Evolutionary conservation across 2,888 invertebrate genomes (phyloP).

Genomic region (Drosophila barbarae): DNA sequence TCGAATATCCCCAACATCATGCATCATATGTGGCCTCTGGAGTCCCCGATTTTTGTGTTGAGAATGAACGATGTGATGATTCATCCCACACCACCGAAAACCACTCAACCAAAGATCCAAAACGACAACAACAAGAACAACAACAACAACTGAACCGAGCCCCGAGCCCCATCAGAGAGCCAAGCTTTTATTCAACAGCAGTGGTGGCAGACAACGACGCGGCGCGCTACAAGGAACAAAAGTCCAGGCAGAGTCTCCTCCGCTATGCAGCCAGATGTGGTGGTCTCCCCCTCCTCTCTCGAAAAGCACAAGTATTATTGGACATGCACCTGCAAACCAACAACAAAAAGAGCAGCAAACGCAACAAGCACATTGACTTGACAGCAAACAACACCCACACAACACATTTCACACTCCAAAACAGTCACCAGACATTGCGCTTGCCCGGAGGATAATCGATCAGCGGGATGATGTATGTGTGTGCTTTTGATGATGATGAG

Average conservation of each 20-base stretch:
- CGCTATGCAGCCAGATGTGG: constrained; percentile 9
- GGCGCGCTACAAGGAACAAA: constrained; percentile 26
- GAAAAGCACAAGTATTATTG: constrained; percentile 23
- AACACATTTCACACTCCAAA: constrained; percentile 42
- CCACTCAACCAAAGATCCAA: constrained; percentile 36
- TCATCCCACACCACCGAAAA: constrained; percentile 33
- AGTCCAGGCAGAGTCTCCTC: constrained; percentile 21
- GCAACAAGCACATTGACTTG: constrained; percentile 23
- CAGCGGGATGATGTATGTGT: constrained; percentile 23
- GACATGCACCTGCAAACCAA: constrained; percentile 28
- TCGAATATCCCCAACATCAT: constrained; percentile 79
- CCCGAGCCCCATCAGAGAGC: constrained; percentile 31
- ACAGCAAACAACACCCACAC: constrained; percentile 20
- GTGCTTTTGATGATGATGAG: constrained; percentile 26
- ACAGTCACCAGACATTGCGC: constrained; percentile 29
- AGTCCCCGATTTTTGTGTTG: constrained; percentile 55
- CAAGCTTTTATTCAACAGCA: constrained; percentile 47
- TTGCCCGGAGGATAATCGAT: constrained; percentile 22
- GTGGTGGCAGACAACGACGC: constrained; percentile 35
- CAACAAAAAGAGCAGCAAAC: constrained; percentile 20
- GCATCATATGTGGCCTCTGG: constrained; percentile 79
- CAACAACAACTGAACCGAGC: constrained; percentile 38
- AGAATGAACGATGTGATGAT: constrained; percentile 48
- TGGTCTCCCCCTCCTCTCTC: constrained; percentile 3
- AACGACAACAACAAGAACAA: constrained; percentile 17